phyloP scores from a whole-genome alignment of 2,113 vertebrate genomes.

The Thomomys bottae region DNA sequence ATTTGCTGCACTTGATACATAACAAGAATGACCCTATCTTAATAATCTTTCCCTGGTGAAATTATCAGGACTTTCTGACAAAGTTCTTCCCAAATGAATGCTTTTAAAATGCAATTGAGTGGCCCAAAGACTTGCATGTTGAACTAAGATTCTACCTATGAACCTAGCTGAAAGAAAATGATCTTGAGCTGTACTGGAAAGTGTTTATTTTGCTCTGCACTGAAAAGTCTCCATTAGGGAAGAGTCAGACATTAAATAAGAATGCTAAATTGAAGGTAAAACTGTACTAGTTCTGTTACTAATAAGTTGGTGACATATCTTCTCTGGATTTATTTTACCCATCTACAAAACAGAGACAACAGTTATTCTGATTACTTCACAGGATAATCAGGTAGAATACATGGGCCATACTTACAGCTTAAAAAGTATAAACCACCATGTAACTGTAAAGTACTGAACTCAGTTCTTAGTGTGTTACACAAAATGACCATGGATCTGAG shows the following conservation, averaged over 20 bases:
- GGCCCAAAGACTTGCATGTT: conserved; percentile 30
- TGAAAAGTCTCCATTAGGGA: not conserved
- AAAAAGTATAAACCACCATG: conserved; percentile 23
- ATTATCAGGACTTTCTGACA: not conserved
- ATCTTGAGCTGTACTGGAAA: not conserved
- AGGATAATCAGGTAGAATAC: not conserved
- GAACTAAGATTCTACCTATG: not conserved
- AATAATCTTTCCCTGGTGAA: conserved; percentile 44
- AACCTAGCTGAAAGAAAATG: not conserved
- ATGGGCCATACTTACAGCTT: not conserved
- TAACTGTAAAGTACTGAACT: not conserved
- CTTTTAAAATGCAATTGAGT: conserved; percentile 7
- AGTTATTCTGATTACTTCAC: not conserved
- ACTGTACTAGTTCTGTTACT: not conserved
- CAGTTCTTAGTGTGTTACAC: conserved; percentile 10
- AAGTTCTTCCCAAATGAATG: not conserved
- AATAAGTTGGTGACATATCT: not conserved
- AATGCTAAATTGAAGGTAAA: not conserved
- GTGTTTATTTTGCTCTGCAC: not conserved
- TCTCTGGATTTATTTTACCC: not conserved
- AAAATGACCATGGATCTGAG: conserved; percentile 13
- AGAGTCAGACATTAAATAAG: not conserved
- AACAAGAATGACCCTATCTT: conserved; percentile 12
- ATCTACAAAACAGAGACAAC: conserved; percentile 1
- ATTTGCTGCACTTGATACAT: not conserved